A percentile compares a stretch with the other conserved stretches of the same genome.
Conservation (phyloP, 1,140 invertebrate species). For the Bradysia coprophila region DNA sequence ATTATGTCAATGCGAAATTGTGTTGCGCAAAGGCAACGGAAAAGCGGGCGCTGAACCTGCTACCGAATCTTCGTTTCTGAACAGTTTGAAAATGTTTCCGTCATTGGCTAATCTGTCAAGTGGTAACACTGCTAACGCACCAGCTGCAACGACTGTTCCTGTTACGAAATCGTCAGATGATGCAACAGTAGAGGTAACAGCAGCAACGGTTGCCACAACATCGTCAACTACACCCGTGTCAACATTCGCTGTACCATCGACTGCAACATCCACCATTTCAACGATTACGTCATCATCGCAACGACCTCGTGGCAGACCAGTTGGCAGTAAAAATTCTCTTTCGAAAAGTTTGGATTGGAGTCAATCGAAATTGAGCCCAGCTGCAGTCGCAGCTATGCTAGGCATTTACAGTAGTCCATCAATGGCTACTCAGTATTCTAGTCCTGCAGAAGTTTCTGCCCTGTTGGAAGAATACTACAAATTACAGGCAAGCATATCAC, state of each 20-base stretch:
- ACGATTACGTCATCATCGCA: background rate
- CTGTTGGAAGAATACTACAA: background rate
- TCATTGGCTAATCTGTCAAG: background rate
- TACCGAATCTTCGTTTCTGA: no score
- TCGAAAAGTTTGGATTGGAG: background rate
- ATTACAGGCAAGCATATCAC: background rate
- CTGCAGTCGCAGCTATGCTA: background rate
- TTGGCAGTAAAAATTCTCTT: background rate
- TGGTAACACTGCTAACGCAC: no score
- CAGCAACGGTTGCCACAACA: background rate
- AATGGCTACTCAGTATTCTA: background rate
- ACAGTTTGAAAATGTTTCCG: background rate
- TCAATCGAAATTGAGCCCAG: background rate
- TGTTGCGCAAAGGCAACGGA: conserved; percentile 5
- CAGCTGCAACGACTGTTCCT: background rate
- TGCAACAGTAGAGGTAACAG: background rate
- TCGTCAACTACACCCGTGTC: background rate
- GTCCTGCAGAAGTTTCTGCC: background rate
- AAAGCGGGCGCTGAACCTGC: no score
- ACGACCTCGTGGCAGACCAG: background rate
- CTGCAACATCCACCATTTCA: background rate
- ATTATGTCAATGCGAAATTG: conserved; percentile 20
- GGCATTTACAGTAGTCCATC: background rate
- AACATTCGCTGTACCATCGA: background rate
- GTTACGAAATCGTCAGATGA: background rate